Evolutionary conservation across 2,797 vertebrate genomes (phyloP), one percentile per base, ranked within the genome.

Genomic region (Rhinichthys osculus): DNA sequence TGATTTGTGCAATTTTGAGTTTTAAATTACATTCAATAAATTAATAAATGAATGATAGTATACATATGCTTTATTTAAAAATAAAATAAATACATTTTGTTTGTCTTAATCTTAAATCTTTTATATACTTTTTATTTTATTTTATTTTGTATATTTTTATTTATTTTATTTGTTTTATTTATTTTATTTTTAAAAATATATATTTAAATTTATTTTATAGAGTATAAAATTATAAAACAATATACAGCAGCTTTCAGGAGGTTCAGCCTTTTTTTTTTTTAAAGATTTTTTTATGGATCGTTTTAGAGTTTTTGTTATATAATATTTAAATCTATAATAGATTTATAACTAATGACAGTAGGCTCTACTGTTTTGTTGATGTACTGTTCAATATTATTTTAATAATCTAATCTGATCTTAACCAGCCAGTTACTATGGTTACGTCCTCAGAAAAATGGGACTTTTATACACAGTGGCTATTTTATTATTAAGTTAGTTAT

Each of bases 361-460:
- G n/a, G 40, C 42, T 27, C 14, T 30, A n/a, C 3, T 30, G 71
- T 47, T n/a, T 71, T 72, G 40, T 72, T 7, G 47, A 50, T 17
- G 16, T 50, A 71, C 38, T 71, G 10, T 71, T 72, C 16, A 74
- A 6, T 50, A 50, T 47, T 17, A 73, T 74, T 23, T 16, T 16
- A 44, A 71, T 44, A 1, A n/a, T 71, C 3, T 1, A n/a, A 72
- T 72, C 16, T 50, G 27, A 33, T 50, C 2, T 19, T 33, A 33
- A 74, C 33, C 27, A 52, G 44, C 27, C 17, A 52, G 72, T 74
- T 74, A 30, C 5, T 35, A 74, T 74, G 47, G 44, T 74, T 74
- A 74, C 44, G 3, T 74, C 44, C 44, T 52, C 47, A 74, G 16
- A 44, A 30, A 47, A 7, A n/a, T 71, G 11, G 14, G 44, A 74